Evolutionary conservation across 2,888 invertebrate species (phyloP), one percentile per base, ranked within the genome.

Genomic region (Tryphoninae sp.): DNA sequence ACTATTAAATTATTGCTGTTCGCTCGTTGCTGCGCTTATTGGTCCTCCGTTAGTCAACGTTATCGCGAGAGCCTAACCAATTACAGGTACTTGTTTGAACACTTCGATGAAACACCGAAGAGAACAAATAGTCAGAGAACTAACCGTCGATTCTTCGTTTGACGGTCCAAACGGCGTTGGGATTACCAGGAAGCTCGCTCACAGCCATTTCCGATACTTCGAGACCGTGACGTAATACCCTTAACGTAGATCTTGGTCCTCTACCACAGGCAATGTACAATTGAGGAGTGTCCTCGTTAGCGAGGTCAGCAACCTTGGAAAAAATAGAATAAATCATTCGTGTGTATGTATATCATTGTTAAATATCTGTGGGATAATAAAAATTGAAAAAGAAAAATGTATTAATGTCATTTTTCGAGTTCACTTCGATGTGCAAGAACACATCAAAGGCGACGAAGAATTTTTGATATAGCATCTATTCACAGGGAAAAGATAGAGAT

Each of bases 201-300:
- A 99, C 99, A 80, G 99, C 99, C 99, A 99, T 99, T 93, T 99
- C 99, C 0, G 98, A 97, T 1, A 99, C 99, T 94, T 99, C 99
- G 69, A 99, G 93, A 87, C 99, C 99, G 92, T 99, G 99, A 26
- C 99, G 94, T 9, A 99, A 93, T 0, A 99, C 98, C 85, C 96
- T 91, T 61, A 99, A 92, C 0, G 98, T 96, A 0, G 99, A 99
- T 61, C 99, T 94, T 0, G 99, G 97, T 0, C 99, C 99, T 82
- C 99, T 94, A 0, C 99, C 99, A 93, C 99, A 99, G 2, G 98
- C 94, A 89, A 98, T 95, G 92, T 99, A 99, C 82, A 99, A 94
- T 93, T 99, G 99, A 0, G 99, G 99, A 0, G 99, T 99, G 92
- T 99, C 99, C 93, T 99, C 99, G 89, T 98, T 98, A 65, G 99